Evolutionary conservation across 2,113 vertebrate genomes (phyloP).

Genomic region (Morone chrysops): DNA sequence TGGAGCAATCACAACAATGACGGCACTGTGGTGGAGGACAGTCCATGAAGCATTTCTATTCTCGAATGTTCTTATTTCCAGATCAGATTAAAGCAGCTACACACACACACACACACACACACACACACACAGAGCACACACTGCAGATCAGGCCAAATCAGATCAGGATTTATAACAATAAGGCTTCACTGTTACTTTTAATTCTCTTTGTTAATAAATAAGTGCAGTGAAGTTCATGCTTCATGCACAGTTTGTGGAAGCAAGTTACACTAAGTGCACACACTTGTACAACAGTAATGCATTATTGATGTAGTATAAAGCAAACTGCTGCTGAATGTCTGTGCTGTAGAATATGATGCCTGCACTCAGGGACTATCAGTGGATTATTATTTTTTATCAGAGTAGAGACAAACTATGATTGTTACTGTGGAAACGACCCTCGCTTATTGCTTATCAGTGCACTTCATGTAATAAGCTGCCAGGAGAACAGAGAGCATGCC

Average conservation of each 20-base stretch:
- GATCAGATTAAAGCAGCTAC: constrained; percentile 3
- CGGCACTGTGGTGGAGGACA: constrained; percentile 24
- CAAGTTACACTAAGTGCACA: constrained; percentile 63
- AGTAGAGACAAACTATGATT: constrained; percentile 15
- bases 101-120: not conserved
- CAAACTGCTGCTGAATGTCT: constrained; percentile 40
- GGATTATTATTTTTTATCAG: constrained; percentile 12
- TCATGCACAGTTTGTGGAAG: constrained; percentile 43
- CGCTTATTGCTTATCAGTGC: constrained; percentile 49
- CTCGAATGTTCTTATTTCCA: not conserved
- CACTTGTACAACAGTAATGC: constrained; percentile 25
- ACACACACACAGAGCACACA: not conserved
- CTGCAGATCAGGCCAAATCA: not conserved
- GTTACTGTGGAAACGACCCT: constrained; percentile 18
- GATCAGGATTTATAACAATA: not conserved
- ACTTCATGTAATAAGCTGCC: constrained; percentile 66
- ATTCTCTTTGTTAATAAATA: constrained; percentile 4
- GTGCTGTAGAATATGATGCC: constrained; percentile 9
- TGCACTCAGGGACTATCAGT: not conserved
- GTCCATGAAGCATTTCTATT: constrained; percentile 31
- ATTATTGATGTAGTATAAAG: constrained; percentile 48
- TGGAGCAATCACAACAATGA: constrained; percentile 37
- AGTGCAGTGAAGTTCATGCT: constrained; percentile 41
- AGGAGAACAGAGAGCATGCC: constrained; percentile 60
- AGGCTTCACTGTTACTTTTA: not conserved